These are phyloP conservation scores for Vicugna pacos DNA, from an alignment of 2,113 vertebrate genomes.

Conservation along the genomic window DNA sequence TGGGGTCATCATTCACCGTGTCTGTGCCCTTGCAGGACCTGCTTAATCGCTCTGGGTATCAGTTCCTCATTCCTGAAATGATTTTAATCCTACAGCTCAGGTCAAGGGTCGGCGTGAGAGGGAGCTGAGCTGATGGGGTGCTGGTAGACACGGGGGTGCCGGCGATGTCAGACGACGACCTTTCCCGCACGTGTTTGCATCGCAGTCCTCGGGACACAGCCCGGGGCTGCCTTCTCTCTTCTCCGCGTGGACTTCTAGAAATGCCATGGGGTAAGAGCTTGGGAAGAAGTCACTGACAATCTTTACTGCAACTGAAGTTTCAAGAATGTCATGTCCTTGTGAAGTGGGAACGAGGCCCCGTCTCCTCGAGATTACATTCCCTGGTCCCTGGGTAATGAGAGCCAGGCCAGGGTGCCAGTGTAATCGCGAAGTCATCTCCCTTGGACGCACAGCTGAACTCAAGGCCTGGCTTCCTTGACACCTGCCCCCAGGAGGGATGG, in stretches of 20 bases:
- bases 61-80: background rate
- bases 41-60: accelerated
- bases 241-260: accelerated
- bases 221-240: background rate
- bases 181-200: accelerated
- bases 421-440: background rate
- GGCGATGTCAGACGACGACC: accelerated
- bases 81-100: background rate
- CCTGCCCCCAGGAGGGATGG: constrained; percentile 46
- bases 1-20: accelerated
- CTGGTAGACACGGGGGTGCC: accelerated
- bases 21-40: background rate
- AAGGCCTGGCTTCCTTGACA: constrained; percentile 34
- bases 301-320: background rate
- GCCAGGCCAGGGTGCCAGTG: background rate
- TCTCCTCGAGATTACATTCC: accelerated
- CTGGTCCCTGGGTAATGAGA: background rate
- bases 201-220: accelerated
- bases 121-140: accelerated
- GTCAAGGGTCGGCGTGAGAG: background rate
- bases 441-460: background rate
- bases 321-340: accelerated
- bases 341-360: background rate
- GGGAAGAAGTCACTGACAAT: background rate
- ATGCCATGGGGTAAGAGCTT: accelerated